These are phyloP conservation scores for Hyposoter didymator DNA, from an alignment of 2,888 invertebrate genomes.

Conservation along the genomic window DNA sequence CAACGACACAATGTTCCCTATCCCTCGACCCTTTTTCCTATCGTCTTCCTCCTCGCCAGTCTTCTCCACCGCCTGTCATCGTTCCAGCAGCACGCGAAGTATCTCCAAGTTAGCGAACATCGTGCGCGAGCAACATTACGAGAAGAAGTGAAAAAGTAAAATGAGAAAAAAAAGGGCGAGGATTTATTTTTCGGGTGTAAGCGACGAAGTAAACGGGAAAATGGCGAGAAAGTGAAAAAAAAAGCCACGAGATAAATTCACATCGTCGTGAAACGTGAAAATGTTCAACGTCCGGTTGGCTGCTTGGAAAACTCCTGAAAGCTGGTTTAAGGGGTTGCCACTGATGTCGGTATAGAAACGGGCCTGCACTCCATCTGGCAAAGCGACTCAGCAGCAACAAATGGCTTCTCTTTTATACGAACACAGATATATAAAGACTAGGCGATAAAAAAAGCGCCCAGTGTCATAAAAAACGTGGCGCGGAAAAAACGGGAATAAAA, in stretches of 20 bases:
- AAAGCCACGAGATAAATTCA: constrained; percentile 8
- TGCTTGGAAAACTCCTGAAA: background rate
- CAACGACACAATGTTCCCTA: background rate
- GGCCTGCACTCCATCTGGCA: background rate
- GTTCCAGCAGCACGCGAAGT: constrained; percentile 30
- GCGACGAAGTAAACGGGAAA: background rate
- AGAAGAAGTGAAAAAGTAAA: background rate
- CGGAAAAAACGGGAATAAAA: background rate
- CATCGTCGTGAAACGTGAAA: constrained; percentile 19
- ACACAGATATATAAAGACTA: background rate
- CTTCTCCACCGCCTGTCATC: background rate
- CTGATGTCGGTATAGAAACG: background rate
- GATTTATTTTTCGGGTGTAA: constrained; percentile 23
- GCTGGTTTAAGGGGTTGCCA: constrained; percentile 23
- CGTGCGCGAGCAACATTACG: background rate
- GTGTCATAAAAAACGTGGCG: background rate
- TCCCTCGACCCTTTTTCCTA: background rate
- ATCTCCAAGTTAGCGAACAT: constrained; percentile 28
- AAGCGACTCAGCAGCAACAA: constrained; percentile 7
- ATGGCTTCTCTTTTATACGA: background rate
- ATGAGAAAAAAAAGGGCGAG: background rate
- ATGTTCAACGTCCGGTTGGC: background rate
- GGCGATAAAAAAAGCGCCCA: background rate
- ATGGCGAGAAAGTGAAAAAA: background rate
- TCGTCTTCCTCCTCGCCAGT: background rate